A percentile compares a stretch with the other conserved stretches of the same genome.
Evolutionary conservation across 2,113 vertebrate species (phyloP).

Genomic region (Aegypius monachus): DNA sequence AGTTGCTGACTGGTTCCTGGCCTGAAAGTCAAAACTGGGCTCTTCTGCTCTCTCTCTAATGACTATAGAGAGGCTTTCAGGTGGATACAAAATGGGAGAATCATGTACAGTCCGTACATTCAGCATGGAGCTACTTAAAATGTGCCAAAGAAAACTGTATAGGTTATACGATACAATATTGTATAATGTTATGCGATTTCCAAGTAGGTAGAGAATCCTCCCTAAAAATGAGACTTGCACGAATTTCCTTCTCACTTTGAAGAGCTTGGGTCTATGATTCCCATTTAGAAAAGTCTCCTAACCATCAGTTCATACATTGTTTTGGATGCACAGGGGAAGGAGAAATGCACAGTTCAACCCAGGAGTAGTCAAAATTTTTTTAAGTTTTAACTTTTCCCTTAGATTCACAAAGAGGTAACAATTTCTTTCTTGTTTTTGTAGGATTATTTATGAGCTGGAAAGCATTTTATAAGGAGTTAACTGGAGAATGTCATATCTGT

Average conservation of each 20-base stretch:
- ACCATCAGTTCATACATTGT: neutral
- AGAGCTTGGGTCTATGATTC: neutral
- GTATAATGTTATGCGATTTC: neutral
- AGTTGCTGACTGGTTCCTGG: neutral
- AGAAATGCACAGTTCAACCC: neutral
- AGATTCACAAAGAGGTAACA: neutral
- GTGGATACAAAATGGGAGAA: neutral
- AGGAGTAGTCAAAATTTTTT: neutral
- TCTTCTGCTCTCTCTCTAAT: neutral
- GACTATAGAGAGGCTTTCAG: neutral
- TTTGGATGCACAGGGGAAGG: neutral
- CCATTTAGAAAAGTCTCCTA: neutral
- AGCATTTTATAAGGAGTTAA: neutral
- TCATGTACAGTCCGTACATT: neutral
- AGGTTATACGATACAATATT: neutral
- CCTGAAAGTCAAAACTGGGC: neutral
- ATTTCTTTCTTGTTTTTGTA: neutral
- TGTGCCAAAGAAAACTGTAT: neutral
- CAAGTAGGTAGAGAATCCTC: neutral
- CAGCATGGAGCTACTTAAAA: neutral
- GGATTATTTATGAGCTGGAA: neutral
- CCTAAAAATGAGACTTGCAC: neutral
- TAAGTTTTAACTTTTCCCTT: neutral
- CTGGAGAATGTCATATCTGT: neutral
- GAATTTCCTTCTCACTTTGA: neutral